phyloP scores from a whole-genome alignment of 2,113 vertebrate genomes.

The Falcunculus frontatus region DNA sequence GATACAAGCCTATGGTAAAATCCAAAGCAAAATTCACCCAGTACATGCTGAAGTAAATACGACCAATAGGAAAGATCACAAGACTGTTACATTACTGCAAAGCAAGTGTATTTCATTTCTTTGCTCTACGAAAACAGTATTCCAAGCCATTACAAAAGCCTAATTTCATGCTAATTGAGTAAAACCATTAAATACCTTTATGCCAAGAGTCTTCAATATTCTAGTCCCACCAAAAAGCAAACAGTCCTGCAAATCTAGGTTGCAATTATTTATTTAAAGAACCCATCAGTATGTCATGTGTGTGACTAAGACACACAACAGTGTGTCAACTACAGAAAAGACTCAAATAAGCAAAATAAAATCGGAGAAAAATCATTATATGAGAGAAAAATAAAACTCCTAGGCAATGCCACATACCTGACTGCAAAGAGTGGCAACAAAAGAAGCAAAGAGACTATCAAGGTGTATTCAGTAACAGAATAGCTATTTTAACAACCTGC shows the following conservation, averaged over 20 bases:
- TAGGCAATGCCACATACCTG: background rate
- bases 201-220: background rate
- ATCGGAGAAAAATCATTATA: background rate
- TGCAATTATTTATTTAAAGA: background rate
- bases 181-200: background rate
- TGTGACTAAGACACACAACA: background rate
- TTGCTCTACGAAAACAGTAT: background rate
- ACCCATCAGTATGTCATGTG: background rate
- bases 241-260: background rate
- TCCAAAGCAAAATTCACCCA: background rate
- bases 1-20: background rate
- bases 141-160: background rate
- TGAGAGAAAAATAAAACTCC: background rate
- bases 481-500: background rate
- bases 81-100: background rate
- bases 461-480: background rate
- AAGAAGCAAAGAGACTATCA: background rate
- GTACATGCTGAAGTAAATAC: background rate
- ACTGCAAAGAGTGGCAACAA: background rate
- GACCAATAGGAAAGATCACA: background rate
- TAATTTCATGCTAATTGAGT: background rate
- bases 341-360: background rate
- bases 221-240: background rate
- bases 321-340: background rate
- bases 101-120: background rate